Percentiles rank a stretch among this genome's conserved stretches.
Evolutionary conservation across 2,797 vertebrate species (phyloP).

Genomic region (Scolopax rusticola): DNA sequence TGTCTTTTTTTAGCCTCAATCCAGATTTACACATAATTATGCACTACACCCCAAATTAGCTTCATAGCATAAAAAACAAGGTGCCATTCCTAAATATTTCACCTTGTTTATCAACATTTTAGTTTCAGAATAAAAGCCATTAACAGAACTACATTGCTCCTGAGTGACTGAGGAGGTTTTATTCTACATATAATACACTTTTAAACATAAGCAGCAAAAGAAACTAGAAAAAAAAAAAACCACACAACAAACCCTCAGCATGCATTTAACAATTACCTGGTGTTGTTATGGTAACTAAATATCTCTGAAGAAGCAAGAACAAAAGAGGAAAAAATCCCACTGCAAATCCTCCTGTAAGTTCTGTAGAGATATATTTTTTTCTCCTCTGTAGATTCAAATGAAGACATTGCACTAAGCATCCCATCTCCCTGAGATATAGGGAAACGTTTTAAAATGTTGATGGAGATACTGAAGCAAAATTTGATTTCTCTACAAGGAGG

Average conservation of each 20-base stretch:
- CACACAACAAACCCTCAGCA: neutral
- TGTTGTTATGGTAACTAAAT: constrained; percentile 63
- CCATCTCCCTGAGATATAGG: neutral
- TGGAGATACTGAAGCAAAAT: neutral
- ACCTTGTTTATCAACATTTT: neutral
- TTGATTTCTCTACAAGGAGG: neutral
- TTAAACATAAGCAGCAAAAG: neutral
- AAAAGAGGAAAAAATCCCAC: neutral
- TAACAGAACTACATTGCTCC: neutral
- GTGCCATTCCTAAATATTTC: neutral
- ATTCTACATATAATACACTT: neutral
- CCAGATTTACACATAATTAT: neutral
- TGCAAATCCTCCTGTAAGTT: neutral
- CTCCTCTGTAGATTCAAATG: neutral
- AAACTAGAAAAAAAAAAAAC: neutral
- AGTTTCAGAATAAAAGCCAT: neutral
- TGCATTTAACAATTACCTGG: neutral
- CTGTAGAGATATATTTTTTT: neutral
- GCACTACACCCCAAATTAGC: neutral
- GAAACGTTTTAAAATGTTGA: neutral
- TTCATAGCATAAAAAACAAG: neutral
- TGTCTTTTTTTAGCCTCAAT: neutral
- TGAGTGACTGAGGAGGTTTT: neutral
- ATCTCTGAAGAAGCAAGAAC: neutral
- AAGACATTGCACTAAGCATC: neutral